Conservation (phyloP, 2,888 invertebrate species). For the Noctua janthina region DNA sequence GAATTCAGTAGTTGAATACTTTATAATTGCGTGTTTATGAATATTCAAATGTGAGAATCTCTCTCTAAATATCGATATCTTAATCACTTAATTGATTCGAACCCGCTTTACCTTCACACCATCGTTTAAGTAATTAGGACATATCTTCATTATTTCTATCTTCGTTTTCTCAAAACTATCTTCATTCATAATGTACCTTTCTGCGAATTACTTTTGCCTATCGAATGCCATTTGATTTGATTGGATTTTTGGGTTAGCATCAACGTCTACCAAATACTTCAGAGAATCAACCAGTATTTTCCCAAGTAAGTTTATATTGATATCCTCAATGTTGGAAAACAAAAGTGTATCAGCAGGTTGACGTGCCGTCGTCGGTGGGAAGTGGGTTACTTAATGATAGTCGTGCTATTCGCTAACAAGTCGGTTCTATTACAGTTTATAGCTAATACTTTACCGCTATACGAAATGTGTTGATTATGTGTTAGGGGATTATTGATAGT, state of each 20-base stretch:
- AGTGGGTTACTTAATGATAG: slow-evolving; percentile 62
- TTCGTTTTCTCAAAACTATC: slow-evolving; percentile 5
- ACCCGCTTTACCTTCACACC: slow-evolving; percentile 12
- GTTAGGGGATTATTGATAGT: slow-evolving; percentile 25
- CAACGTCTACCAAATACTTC: background rate
- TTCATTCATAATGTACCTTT: background rate
- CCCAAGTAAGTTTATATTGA: slow-evolving; percentile 29
- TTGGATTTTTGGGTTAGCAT: slow-evolving; percentile 1
- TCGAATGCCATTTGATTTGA: slow-evolving; percentile 6
- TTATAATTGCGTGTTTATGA: slow-evolving; percentile 25
- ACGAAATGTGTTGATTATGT: slow-evolving; percentile 42
- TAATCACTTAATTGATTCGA: slow-evolving; percentile 31
- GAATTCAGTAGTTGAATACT: slow-evolving; percentile 34
- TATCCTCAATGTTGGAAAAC: slow-evolving; percentile 52
- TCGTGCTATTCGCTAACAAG: slow-evolving; percentile 59
- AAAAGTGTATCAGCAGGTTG: slow-evolving; percentile 65
- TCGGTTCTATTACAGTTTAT: slow-evolving; percentile 50
- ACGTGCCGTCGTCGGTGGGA: slow-evolving; percentile 51
- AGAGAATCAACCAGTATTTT: slow-evolving; percentile 8
- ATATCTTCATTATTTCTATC: background rate
- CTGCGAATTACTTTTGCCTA: background rate
- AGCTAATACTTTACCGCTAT: slow-evolving; percentile 50
- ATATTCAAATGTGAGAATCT: slow-evolving; percentile 36
- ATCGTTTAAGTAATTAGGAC: slow-evolving; percentile 17
- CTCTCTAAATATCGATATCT: slow-evolving; percentile 8